Conservation (phyloP, 2,888 invertebrate species). For the Artemia sinica region DNA sequence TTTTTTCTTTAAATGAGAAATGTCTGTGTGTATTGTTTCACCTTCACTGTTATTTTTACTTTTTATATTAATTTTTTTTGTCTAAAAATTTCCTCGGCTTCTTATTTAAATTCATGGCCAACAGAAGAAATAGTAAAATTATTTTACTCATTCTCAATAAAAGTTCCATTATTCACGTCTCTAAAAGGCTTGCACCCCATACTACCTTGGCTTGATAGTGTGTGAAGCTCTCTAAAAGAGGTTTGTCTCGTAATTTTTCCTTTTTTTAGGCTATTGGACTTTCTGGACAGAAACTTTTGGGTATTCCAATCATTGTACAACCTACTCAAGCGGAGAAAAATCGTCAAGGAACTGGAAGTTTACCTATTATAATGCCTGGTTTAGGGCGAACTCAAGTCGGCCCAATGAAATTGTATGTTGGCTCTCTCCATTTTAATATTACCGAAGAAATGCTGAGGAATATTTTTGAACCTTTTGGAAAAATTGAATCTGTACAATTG, state of each 20-base stretch:
- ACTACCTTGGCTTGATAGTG: too few relatives aligned
- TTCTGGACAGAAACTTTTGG: constrained; percentile 82
- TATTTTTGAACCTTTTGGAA: constrained; percentile 97
- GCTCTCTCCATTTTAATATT: constrained; percentile 93
- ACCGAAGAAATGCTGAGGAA: constrained; percentile 96
- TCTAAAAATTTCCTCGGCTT: too few relatives aligned
- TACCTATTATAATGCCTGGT: constrained; percentile 5
- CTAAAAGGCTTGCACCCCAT: too few relatives aligned
- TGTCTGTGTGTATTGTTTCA: too few relatives aligned
- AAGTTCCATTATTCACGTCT: too few relatives aligned
- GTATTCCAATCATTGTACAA: constrained; percentile 93
- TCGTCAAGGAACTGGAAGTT: constrained; percentile 37
- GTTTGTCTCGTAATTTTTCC: constrained; percentile 15
- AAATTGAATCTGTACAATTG: constrained; percentile 82
- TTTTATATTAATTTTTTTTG: too few relatives aligned
- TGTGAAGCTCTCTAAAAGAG: too few relatives aligned
- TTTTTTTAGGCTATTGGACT: constrained; percentile 67
- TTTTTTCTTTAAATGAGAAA: too few relatives aligned
- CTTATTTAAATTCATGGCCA: too few relatives aligned
- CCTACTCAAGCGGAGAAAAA: constrained; percentile 92
- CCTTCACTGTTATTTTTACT: too few relatives aligned
- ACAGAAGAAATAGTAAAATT: too few relatives aligned
- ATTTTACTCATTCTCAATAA: too few relatives aligned
- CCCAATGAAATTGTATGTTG: constrained; percentile 91
- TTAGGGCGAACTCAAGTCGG: constrained; percentile 48